Percentiles rank a stretch among this genome's conserved stretches.
phyloP scores from a whole-genome alignment of 2,888 invertebrate species.

The Siphonodentalium dalli region DNA sequence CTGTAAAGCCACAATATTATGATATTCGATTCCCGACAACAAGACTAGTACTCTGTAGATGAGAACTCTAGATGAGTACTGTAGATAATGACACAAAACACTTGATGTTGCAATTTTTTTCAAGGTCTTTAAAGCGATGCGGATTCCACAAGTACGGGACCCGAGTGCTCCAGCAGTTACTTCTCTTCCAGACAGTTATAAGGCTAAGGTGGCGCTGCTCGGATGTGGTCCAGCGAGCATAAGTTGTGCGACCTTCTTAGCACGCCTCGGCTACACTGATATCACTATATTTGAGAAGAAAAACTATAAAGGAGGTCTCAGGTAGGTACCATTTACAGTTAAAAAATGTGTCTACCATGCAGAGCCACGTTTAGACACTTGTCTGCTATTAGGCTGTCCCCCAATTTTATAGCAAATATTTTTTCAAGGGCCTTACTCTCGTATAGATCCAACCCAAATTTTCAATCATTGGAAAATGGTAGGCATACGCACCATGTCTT shows the following conservation, averaged over 20 bases:
- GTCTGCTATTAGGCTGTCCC: neutral
- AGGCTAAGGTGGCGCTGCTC: slow-evolving; percentile 80
- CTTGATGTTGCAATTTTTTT: neutral
- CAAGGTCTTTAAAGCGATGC: slow-evolving; percentile 91
- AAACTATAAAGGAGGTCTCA: slow-evolving; percentile 86
- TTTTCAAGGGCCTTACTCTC: too few relatives aligned
- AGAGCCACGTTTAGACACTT: neutral
- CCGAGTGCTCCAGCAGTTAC: slow-evolving; percentile 69
- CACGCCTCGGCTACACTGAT: slow-evolving; percentile 88
- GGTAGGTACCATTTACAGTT: slow-evolving; percentile 68
- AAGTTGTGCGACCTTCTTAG: slow-evolving; percentile 95
- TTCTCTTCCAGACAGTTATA: slow-evolving; percentile 64
- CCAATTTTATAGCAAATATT: too few relatives aligned
- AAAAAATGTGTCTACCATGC: neutral
- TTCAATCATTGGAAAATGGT: too few relatives aligned
- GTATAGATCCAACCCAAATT: too few relatives aligned
- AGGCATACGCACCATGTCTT: too few relatives aligned
- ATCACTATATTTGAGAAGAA: slow-evolving; percentile 92
- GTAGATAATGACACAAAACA: neutral
- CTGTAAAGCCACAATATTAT: too few relatives aligned
- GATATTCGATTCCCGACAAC: too few relatives aligned
- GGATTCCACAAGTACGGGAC: slow-evolving; percentile 84
- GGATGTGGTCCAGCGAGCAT: slow-evolving; percentile 97
- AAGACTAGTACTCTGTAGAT: too few relatives aligned
- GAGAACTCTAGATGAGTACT: too few relatives aligned